These are phyloP conservation scores for Amphiura filiformis DNA, from an alignment of 35 echinoderm and acorn worm species.

Conservation along the genomic window DNA sequence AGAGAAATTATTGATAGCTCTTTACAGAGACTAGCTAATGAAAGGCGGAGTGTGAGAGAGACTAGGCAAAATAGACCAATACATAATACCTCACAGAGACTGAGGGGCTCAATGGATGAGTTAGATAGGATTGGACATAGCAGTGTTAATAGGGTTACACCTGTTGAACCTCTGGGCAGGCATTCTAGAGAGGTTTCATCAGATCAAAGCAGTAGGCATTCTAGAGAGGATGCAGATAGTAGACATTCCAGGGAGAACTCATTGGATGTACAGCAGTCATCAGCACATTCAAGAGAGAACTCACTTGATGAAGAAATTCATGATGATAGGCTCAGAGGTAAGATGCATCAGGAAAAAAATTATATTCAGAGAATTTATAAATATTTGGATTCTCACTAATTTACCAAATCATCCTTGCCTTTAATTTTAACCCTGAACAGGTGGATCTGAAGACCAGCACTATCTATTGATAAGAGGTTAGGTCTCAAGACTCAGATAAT, in stretches of 20 bases:
- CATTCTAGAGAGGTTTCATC: background rate
- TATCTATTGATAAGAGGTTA: too few species aligned
- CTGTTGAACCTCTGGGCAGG: background rate
- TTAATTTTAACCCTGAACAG: too few species aligned
- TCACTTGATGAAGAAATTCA: background rate
- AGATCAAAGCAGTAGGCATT: background rate
- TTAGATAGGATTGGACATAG: constrained; percentile 49
- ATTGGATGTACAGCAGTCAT: background rate
- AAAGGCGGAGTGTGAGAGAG: constrained; percentile 74
- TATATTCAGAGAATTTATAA: too few species aligned
- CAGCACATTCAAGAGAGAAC: background rate
- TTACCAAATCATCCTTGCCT: too few species aligned
- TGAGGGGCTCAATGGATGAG: constrained; percentile 79
- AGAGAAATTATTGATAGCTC: constrained; percentile 36
- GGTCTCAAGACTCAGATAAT: too few species aligned
- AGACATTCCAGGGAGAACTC: constrained; percentile 2
- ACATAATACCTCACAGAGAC: constrained; percentile 32
- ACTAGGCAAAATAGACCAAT: constrained; percentile 10
- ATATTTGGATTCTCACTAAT: too few species aligned
- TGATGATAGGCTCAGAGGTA: background rate
- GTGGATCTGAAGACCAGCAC: too few species aligned
- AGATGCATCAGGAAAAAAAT: too few species aligned
- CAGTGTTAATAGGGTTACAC: background rate
- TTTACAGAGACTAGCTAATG: constrained; percentile 71
- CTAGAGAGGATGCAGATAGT: background rate